phyloP scores from a whole-genome alignment of 2,888 invertebrate species.

The Oegoconia quadripuncta region DNA sequence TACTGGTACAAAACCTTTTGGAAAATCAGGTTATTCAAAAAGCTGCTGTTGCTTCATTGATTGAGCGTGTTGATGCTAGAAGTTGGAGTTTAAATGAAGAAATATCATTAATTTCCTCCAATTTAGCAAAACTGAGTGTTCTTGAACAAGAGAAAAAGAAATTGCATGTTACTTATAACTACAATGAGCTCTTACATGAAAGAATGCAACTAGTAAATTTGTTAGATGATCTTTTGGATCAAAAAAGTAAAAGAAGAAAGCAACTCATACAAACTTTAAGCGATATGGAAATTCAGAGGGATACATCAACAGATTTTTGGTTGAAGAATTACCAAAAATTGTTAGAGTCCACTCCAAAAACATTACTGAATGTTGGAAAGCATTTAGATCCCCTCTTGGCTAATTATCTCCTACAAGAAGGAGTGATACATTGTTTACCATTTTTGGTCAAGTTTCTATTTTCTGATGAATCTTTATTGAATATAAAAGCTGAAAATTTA shows the following conservation, averaged over 20 bases:
- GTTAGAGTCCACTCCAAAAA: constrained; percentile 86
- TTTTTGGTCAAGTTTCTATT: constrained; percentile 82
- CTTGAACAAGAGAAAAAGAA: constrained; percentile 86
- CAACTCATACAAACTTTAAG: constrained; percentile 83
- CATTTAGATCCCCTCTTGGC: constrained; percentile 83
- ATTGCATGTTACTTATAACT: constrained; percentile 82
- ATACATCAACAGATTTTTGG: constrained; percentile 82
- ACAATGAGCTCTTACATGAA: constrained; percentile 85
- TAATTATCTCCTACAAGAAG: constrained; percentile 84
- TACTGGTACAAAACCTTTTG: constrained; percentile 80
- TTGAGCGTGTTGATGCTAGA: constrained; percentile 86
- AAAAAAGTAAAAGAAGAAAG: constrained; percentile 82
- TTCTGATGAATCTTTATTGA: constrained; percentile 68
- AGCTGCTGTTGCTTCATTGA: constrained; percentile 83
- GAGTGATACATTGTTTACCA: constrained; percentile 87
- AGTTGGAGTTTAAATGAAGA: constrained; percentile 88
- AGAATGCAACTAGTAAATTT: constrained; percentile 82
- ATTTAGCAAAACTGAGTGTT: constrained; percentile 84
- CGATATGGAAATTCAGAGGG: constrained; percentile 83
- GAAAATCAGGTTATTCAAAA: constrained; percentile 86
- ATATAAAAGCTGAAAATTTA: constrained; percentile 78
- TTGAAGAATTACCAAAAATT: constrained; percentile 90
- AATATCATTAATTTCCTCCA: constrained; percentile 84
- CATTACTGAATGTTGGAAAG: constrained; percentile 79
- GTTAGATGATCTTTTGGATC: constrained; percentile 83